These are phyloP conservation scores for Cephus sareptanus DNA, from an alignment of 2,888 invertebrate species.

Conservation along the genomic window DNA sequence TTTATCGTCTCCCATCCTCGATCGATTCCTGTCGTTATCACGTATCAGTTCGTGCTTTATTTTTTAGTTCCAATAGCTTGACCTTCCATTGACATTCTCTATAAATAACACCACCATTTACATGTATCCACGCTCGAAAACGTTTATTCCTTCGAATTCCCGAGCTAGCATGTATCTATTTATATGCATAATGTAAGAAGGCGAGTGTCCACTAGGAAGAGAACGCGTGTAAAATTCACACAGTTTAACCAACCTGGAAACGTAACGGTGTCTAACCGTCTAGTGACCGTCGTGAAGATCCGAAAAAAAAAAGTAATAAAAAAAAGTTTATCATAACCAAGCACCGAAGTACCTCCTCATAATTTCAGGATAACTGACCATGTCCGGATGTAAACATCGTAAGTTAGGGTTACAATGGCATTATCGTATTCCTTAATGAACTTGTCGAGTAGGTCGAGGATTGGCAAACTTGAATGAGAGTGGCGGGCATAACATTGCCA, in stretches of 20 bases:
- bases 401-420: slow-evolving; percentile 39
- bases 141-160: neutral
- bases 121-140: neutral
- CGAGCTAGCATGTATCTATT: neutral
- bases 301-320: neutral
- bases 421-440: slow-evolving; percentile 48
- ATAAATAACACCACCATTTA: neutral
- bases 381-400: slow-evolving; percentile 2
- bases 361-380: neutral
- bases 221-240: neutral
- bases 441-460: slow-evolving; percentile 43
- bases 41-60: neutral
- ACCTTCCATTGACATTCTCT: neutral
- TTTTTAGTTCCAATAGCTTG: neutral
- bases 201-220: neutral
- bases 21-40: neutral
- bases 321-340: neutral
- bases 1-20: neutral
- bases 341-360: neutral
- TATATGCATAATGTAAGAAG: neutral
- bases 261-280: neutral
- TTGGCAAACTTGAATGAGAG: neutral
- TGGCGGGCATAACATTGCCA: neutral
- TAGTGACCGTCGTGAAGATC: neutral
- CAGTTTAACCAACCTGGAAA: neutral